Percentiles rank a stretch among this genome's conserved stretches.
phyloP scores from a whole-genome alignment of 2,113 vertebrate genomes.

The Pachycephala philippinensis region DNA sequence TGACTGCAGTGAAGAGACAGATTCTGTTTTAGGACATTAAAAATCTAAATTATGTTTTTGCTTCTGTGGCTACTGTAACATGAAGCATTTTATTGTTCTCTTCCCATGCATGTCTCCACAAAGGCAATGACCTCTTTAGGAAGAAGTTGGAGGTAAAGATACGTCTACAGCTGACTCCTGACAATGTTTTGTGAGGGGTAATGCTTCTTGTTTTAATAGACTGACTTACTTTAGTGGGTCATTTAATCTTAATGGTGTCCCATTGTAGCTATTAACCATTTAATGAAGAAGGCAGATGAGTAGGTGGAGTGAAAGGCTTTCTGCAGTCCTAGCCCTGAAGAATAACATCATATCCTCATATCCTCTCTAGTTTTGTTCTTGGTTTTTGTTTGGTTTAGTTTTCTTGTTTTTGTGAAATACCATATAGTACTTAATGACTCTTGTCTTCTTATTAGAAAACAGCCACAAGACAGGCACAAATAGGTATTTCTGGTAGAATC shows the following conservation, averaged over 20 bases:
- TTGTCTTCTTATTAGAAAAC: neutral
- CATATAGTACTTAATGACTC: neutral
- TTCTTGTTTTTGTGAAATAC: neutral
- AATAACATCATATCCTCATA: neutral
- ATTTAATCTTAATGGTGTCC: neutral
- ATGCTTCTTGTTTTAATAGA: neutral
- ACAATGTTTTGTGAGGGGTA: neutral
- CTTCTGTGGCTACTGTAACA: neutral
- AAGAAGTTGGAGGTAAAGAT: neutral
- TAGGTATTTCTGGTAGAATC: neutral
- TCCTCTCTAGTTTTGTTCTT: neutral
- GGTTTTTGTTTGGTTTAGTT: neutral
- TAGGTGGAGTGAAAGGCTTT: neutral
- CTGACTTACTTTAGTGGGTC: neutral
- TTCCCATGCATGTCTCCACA: neutral
- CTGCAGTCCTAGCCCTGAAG: neutral
- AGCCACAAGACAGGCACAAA: neutral
- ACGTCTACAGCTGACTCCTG: neutral
- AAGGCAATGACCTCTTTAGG: neutral
- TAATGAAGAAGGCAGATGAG: neutral
- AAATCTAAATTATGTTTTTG: neutral
- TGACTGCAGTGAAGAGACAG: neutral
- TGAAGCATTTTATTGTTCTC: neutral
- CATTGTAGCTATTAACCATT: neutral
- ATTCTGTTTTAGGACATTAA: neutral